Percentiles rank a stretch among this genome's conserved stretches.
phyloP scores from a whole-genome alignment of 2,797 vertebrate genomes.

The Pampus argenteus region DNA sequence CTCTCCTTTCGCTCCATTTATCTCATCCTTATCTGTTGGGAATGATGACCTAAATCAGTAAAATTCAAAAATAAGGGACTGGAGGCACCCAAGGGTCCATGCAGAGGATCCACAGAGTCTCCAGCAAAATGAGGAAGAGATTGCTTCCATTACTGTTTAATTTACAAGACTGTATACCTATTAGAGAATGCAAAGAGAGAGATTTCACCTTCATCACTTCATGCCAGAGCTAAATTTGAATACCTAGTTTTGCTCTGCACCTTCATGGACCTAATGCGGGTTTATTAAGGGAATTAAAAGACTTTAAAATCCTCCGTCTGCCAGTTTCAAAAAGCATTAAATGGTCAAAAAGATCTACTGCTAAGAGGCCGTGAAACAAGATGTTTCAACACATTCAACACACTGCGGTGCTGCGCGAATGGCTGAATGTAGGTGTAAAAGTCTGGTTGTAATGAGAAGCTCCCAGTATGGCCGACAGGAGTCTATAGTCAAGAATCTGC shows the following conservation, averaged over 20 bases:
- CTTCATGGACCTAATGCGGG: not conserved
- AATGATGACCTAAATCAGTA: slow-evolving; percentile 28
- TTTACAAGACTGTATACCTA: not conserved
- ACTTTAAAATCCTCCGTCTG: slow-evolving; percentile 19
- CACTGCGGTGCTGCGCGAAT: not conserved
- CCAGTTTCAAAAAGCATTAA: slow-evolving; percentile 11
- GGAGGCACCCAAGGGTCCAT: not conserved
- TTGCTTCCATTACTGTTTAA: not conserved
- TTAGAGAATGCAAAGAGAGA: not conserved
- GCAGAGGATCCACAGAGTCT: not conserved
- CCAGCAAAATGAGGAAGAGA: not conserved
- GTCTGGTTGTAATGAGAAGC: not conserved
- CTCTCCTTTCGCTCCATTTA: slow-evolving; percentile 24
- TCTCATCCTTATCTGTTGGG: slow-evolving; percentile 18
- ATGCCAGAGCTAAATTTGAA: not conserved
- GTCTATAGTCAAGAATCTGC: not conserved
- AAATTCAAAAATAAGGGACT: not conserved
- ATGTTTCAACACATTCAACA: not conserved
- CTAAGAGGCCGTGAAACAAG: not conserved
- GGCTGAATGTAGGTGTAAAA: not conserved
- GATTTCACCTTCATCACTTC: not conserved
- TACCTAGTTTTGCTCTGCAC: not conserved
- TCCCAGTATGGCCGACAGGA: slow-evolving; percentile 5
- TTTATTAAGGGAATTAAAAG: not conserved
- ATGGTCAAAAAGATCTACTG: not conserved